These are phyloP conservation scores for Ennomos quercinarius DNA, from an alignment of 2,888 invertebrate species.

Conservation along the genomic window DNA sequence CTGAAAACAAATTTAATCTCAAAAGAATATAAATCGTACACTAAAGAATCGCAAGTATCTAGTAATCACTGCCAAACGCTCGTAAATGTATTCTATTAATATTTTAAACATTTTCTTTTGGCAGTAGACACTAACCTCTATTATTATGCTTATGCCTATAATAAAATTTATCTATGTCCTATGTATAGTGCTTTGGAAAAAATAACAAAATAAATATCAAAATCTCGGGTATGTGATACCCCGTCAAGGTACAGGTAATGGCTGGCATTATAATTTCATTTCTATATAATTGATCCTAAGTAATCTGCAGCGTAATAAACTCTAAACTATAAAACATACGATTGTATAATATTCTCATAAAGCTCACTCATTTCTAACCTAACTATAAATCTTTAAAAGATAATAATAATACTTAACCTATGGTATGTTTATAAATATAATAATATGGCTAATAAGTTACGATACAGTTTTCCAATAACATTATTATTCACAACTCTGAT, in stretches of 20 bases:
- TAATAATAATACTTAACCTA: slow-evolving; percentile 82
- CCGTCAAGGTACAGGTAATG: slow-evolving; percentile 75
- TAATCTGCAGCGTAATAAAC: slow-evolving; percentile 62
- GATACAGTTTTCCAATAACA: slow-evolving; percentile 68
- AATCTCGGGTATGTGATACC: slow-evolving; percentile 57
- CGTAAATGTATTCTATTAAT: slow-evolving; percentile 56
- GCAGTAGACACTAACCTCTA: slow-evolving; percentile 70
- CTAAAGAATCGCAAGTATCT: slow-evolving; percentile 48
- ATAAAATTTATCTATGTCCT: slow-evolving; percentile 65
- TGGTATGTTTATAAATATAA: slow-evolving; percentile 85
- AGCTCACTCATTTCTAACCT: slow-evolving; percentile 83
- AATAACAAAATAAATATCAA: slow-evolving; percentile 70
- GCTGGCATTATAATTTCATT: slow-evolving; percentile 73
- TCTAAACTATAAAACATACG: slow-evolving; percentile 67
- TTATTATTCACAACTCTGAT: slow-evolving; percentile 48
- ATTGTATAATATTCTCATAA: slow-evolving; percentile 73
- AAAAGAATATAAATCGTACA: slow-evolving; percentile 56
- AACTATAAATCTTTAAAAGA: slow-evolving; percentile 82
- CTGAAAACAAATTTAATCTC: slow-evolving; percentile 73
- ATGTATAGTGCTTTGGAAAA: slow-evolving; percentile 80
- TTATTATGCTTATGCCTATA: slow-evolving; percentile 75
- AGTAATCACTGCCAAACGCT: slow-evolving; percentile 70
- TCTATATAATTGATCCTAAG: slow-evolving; percentile 67
- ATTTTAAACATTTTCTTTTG: slow-evolving; percentile 63
- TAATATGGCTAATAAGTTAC: slow-evolving; percentile 81